Conservation (phyloP, 2,797 vertebrate genomes). For the Phrynocephalus forsythii region DNA sequence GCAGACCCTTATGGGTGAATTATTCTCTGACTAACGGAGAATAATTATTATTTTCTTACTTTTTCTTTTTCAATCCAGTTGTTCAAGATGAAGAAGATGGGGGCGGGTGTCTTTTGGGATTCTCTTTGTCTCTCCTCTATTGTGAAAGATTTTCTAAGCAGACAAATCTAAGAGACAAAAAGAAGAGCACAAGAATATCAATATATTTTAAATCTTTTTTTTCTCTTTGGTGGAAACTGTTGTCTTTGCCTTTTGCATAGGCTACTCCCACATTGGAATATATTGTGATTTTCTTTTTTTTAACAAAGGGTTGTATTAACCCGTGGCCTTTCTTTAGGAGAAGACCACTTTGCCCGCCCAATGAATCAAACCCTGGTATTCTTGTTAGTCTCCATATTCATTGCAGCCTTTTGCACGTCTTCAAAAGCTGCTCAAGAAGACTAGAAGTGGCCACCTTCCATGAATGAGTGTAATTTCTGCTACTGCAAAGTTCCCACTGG, state of each 20-base stretch:
- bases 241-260: not conserved
- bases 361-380: not conserved
- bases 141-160: not conserved
- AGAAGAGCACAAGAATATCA: not conserved
- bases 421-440: not conserved
- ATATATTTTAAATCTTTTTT: not conserved
- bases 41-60: not conserved
- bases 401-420: not conserved
- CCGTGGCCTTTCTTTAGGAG: not conserved
- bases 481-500: not conserved
- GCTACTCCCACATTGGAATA: not conserved
- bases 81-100: not conserved
- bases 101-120: constrained; percentile 7
- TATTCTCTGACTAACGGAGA: not conserved
- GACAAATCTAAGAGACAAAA: not conserved
- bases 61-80: not conserved
- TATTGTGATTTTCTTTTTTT: not conserved
- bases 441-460: not conserved
- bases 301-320: not conserved
- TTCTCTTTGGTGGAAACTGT: not conserved
- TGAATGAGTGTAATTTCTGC: not conserved
- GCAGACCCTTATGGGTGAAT: not conserved
- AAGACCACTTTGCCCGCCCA: not conserved
- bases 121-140: constrained; percentile 23
- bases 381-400: not conserved